A percentile compares a stretch with the other conserved stretches of the same genome.
Evolutionary conservation across 2,797 vertebrate species (phyloP).

Genomic region (Gorsachius magnificus): DNA sequence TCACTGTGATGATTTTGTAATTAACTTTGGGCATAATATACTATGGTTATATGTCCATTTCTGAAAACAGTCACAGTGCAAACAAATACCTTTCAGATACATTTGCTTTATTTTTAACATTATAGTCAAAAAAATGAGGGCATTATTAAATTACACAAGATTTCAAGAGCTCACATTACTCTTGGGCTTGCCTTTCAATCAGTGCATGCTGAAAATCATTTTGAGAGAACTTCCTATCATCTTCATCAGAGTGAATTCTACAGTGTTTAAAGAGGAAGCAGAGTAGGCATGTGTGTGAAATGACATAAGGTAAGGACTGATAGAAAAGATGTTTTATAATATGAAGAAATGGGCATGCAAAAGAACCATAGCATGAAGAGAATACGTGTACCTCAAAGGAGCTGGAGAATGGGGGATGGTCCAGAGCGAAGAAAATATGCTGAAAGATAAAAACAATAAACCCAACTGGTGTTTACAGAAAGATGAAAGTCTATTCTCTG

Average conservation of each 20-base stretch:
- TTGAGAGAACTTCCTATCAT: not conserved
- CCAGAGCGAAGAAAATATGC: not conserved
- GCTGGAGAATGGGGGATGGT: not conserved
- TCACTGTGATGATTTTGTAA: not conserved
- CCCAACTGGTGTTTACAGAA: not conserved
- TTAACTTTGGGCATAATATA: not conserved
- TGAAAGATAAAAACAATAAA: not conserved
- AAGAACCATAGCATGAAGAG: not conserved
- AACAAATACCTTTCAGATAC: not conserved
- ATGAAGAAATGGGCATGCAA: not conserved
- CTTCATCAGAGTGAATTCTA: not conserved
- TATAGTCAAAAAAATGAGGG: not conserved
- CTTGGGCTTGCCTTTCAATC: not conserved
- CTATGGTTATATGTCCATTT: not conserved
- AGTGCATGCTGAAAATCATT: not conserved
- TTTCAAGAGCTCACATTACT: not conserved
- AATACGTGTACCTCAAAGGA: not conserved
- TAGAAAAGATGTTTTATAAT: not conserved
- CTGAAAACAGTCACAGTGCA: not conserved
- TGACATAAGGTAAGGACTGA: not conserved
- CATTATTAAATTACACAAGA: not conserved
- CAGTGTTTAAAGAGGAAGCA: not conserved
- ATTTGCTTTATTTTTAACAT: not conserved
- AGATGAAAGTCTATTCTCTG: not conserved
- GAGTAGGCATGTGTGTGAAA: not conserved